Conservation (phyloP, 2,797 vertebrate species). For the Notolepis coatsorum region DNA sequence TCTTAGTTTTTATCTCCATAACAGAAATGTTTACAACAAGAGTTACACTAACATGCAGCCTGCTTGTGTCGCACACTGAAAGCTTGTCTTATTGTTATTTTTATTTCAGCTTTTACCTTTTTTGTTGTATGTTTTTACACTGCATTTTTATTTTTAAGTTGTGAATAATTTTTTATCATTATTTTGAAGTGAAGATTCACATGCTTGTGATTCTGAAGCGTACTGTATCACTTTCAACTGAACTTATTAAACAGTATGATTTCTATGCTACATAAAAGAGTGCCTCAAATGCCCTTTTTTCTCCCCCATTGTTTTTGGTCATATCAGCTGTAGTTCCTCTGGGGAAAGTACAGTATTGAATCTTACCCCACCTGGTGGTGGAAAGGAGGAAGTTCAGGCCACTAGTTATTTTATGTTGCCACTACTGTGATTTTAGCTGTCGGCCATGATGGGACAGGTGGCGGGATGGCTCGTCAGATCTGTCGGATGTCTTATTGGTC, state of each 20-base stretch:
- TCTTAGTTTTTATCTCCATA: conserved; percentile 68
- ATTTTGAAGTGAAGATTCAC: conserved; percentile 59
- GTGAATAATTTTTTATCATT: conserved; percentile 58
- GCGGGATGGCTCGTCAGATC: too few relatives aligned
- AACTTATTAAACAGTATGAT: conserved; percentile 71
- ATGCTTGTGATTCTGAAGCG: conserved; percentile 51
- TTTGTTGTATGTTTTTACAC: conserved; percentile 51
- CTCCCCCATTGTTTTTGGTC: neutral
- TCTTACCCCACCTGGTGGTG: conserved; percentile 47
- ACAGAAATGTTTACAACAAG: conserved; percentile 47
- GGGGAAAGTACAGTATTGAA: neutral
- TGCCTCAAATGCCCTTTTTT: conserved; percentile 8
- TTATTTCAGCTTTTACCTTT: conserved; percentile 42
- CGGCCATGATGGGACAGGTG: too few relatives aligned
- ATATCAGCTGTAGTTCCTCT: neutral
- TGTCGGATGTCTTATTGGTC: too few relatives aligned
- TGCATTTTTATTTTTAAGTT: conserved; percentile 53
- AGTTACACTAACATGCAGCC: conserved; percentile 55
- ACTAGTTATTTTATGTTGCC: too few relatives aligned
- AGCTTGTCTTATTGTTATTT: conserved; percentile 27
- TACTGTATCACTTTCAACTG: conserved; percentile 61
- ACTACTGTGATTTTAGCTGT: too few relatives aligned
- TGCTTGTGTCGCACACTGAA: conserved; percentile 33
- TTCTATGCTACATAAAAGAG: conserved; percentile 48
- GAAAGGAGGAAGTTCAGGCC: neutral